Evolutionary conservation across 2,888 invertebrate species (phyloP).

Genomic region (Patella pellucida): DNA sequence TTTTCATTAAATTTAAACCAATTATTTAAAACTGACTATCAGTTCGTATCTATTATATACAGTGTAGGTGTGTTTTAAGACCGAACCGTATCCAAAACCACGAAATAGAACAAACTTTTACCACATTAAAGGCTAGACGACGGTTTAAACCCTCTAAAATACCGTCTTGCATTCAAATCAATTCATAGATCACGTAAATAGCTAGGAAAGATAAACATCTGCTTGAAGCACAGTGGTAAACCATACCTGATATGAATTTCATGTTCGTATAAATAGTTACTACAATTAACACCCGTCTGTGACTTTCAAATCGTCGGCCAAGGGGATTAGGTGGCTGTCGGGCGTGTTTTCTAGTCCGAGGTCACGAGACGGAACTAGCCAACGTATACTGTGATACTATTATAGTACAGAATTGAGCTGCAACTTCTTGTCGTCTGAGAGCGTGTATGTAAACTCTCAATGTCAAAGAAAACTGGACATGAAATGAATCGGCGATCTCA

Average conservation of each 20-base stretch:
- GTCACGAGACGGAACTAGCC: background rate
- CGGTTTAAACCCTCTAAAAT: too few species aligned
- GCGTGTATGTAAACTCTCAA: conserved; percentile 3
- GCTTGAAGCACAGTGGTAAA: background rate
- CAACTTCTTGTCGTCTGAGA: background rate
- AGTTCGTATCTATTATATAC: too few species aligned
- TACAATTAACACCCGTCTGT: conserved; percentile 3
- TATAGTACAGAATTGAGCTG: background rate
- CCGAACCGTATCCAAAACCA: too few species aligned
- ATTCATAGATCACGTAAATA: conserved; percentile 9
- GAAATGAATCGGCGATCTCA: background rate
- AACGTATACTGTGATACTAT: background rate
- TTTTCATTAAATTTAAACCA: too few species aligned
- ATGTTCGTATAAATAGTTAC: background rate
- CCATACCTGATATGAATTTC: conserved; percentile 9
- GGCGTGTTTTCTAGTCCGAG: background rate
- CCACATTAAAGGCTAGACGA: too few species aligned
- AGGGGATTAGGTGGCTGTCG: conserved; percentile 2
- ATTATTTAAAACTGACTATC: too few species aligned
- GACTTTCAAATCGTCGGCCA: background rate
- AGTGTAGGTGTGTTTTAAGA: too few species aligned
- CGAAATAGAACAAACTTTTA: too few species aligned
- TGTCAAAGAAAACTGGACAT: background rate
- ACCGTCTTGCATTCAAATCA: background rate
- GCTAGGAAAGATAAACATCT: background rate